A percentile compares a stretch with the other conserved stretches of the same genome.
Conservation (phyloP, 2,797 vertebrate species). For the Cetoscarus ocellatus region DNA sequence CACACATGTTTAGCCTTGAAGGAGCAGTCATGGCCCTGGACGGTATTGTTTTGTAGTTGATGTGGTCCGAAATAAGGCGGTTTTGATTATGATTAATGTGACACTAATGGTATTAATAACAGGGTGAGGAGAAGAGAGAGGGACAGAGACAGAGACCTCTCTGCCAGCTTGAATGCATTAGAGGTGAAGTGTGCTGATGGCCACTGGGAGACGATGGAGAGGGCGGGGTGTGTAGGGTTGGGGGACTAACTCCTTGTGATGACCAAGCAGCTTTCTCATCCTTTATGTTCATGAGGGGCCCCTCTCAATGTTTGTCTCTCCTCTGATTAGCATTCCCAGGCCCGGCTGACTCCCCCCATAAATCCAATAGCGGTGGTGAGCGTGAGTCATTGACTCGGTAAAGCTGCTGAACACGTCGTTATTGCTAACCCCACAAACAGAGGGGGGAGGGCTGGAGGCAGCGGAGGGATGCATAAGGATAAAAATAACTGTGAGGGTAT, state of each 20-base stretch:
- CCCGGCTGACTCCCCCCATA: slow-evolving; percentile 52
- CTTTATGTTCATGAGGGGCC: slow-evolving; percentile 35
- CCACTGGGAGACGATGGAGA: slow-evolving; percentile 36
- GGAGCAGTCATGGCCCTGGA: too few relatives aligned
- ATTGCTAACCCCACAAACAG: slow-evolving; percentile 58
- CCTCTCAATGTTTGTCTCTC: slow-evolving; percentile 53
- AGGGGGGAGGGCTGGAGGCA: neutral
- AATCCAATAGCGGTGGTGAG: slow-evolving; percentile 65
- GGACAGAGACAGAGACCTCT: slow-evolving; percentile 2
- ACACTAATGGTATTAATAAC: slow-evolving; percentile 18
- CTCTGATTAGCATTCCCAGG: slow-evolving; percentile 69
- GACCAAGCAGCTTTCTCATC: slow-evolving; percentile 69
- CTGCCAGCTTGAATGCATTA: slow-evolving; percentile 17
- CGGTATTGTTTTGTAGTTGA: slow-evolving; percentile 31
- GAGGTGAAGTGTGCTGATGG: slow-evolving; percentile 41
- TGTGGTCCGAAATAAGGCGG: slow-evolving; percentile 9
- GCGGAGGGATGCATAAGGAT: slow-evolving; percentile 20
- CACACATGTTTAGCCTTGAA: too few relatives aligned
- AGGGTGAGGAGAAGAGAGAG: neutral
- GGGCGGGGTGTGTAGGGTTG: neutral
- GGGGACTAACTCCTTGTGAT: slow-evolving; percentile 54
- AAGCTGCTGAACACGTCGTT: slow-evolving; percentile 75
- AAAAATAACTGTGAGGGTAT: slow-evolving; percentile 31
- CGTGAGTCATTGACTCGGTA: slow-evolving; percentile 71
- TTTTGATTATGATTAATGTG: slow-evolving; percentile 24